Evolutionary conservation across 1,140 invertebrate genomes (phyloP).

Genomic region (Nomia melanderi): DNA sequence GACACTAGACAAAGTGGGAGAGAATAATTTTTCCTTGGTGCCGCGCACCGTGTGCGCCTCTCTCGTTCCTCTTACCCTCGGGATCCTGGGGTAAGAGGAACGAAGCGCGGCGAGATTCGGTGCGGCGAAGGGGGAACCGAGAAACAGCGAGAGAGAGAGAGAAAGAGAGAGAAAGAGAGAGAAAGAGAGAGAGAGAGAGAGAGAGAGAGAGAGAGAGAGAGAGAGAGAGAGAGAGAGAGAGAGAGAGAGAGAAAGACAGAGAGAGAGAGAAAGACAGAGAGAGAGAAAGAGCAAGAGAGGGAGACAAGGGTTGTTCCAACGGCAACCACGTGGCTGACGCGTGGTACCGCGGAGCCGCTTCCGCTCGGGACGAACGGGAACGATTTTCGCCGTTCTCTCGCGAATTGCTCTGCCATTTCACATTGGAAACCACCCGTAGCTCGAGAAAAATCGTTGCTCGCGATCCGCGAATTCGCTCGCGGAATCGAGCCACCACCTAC

Average conservation of each 20-base stretch:
- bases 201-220: too few species aligned
- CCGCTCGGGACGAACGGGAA: not conserved
- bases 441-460: too few species aligned
- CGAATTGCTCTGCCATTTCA: too few species aligned
- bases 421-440: too few species aligned
- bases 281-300: not conserved
- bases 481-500: too few species aligned
- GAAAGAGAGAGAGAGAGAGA: too few species aligned
- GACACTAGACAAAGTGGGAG: not conserved
- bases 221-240: constrained; percentile 4
- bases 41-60: not conserved
- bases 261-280: constrained; percentile 10
- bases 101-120: not conserved
- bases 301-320: not conserved
- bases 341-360: constrained; percentile 50
- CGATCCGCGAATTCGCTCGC: too few species aligned
- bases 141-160: too few species aligned
- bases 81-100: not conserved
- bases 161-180: too few species aligned
- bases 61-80: not conserved
- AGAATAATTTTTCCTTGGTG: constrained; percentile 8
- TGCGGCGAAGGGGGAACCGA: too few species aligned
- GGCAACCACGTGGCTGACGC: constrained; percentile 67
- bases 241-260: not conserved
- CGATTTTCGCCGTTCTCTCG: not conserved